Evolutionary conservation across 2,797 vertebrate species (phyloP).

Genomic region (Nannoperca obscura): DNA sequence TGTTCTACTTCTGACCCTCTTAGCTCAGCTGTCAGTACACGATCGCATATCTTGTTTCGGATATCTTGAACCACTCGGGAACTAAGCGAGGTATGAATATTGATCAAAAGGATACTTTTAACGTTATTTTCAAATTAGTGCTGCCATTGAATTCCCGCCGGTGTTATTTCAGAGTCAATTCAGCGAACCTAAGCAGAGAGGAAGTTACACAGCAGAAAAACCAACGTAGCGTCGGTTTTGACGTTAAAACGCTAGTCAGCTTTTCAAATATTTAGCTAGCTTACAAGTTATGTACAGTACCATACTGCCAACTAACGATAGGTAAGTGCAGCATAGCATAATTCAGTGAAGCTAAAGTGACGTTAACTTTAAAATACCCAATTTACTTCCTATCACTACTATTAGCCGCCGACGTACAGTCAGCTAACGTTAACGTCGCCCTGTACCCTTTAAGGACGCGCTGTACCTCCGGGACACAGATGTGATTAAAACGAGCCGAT

Average conservation of each 20-base stretch:
- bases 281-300: not conserved
- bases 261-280: slow-evolving; percentile 4
- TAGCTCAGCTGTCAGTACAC: slow-evolving; percentile 8
- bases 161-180: not conserved
- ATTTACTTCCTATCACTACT: not conserved
- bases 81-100: not conserved
- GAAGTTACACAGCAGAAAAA: not conserved
- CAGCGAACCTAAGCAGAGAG: not conserved
- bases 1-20: rapidly evolving
- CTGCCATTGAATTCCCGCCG: rapidly evolving
- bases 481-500: rapidly evolving
- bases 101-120: rapidly evolving
- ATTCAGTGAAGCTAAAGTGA: not conserved
- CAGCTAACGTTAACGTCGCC: not conserved
- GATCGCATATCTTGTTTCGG: not conserved
- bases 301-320: rapidly evolving
- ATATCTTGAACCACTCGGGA: rapidly evolving
- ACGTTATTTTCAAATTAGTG: rapidly evolving
- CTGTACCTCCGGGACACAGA: not conserved
- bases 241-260: slow-evolving; percentile 17
- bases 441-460: not conserved
- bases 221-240: not conserved
- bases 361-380: not conserved
- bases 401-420: not conserved
- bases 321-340: rapidly evolving